Evolutionary conservation across 2,797 vertebrate species (phyloP).

Genomic region (Chloroceryle inda): DNA sequence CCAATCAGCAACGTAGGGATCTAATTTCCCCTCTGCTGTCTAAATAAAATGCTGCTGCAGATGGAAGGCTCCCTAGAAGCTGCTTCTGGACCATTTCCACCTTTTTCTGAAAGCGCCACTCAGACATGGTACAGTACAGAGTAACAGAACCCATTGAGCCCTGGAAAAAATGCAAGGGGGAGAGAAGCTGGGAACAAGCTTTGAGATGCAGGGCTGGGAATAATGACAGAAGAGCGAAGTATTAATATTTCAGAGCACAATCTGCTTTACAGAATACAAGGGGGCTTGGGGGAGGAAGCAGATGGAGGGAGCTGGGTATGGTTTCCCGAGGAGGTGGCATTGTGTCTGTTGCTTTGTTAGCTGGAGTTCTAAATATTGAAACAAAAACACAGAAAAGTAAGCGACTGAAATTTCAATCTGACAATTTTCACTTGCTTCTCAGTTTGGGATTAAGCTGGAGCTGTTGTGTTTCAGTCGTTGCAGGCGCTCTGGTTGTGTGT

Average conservation of each 20-base stretch:
- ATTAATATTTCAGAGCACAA: slow-evolving; percentile 61
- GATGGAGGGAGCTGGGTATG: slow-evolving; percentile 43
- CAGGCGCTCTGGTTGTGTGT: neutral
- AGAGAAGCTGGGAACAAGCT: neutral
- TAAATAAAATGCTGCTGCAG: slow-evolving; percentile 64
- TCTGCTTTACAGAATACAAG: slow-evolving; percentile 27
- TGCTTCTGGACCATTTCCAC: slow-evolving; percentile 62
- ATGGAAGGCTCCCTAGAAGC: slow-evolving; percentile 66
- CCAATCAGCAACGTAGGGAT: slow-evolving; percentile 50
- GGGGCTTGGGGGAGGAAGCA: slow-evolving; percentile 30
- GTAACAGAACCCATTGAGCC: neutral
- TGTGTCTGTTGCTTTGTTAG: slow-evolving; percentile 60
- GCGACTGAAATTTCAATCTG: neutral
- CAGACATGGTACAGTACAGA: neutral
- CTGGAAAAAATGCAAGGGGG: neutral
- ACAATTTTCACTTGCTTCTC: neutral
- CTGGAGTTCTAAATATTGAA: slow-evolving; percentile 37
- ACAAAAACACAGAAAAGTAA: slow-evolving; percentile 1
- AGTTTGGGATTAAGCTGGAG: neutral
- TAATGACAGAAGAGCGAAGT: neutral
- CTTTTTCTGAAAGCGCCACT: slow-evolving; percentile 57
- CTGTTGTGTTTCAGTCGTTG: neutral
- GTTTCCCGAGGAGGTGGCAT: slow-evolving; percentile 44
- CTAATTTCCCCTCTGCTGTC: slow-evolving; percentile 61
- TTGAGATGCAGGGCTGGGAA: neutral